These are phyloP conservation scores for Typhlomys cinereus DNA, from an alignment of 2,113 vertebrate genomes.

Conservation along the genomic window DNA sequence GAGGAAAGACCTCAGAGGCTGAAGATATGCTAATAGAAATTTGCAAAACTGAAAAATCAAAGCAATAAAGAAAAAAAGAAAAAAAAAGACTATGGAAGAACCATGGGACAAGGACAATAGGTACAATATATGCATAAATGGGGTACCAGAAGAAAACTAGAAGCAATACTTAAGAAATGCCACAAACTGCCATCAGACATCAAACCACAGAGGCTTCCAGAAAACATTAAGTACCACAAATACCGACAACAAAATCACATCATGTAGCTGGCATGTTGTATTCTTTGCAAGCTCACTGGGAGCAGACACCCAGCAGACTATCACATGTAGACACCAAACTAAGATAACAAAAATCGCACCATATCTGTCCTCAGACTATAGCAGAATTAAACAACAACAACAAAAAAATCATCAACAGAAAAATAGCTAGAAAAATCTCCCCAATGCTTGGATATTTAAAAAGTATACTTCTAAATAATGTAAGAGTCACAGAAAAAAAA, in stretches of 20 bases:
- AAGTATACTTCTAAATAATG: neutral
- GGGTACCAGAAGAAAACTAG: neutral
- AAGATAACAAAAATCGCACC: neutral
- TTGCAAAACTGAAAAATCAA: neutral
- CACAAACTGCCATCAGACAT: neutral
- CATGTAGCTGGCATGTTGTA: too few relatives aligned
- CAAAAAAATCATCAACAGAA: neutral
- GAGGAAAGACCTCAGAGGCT: neutral
- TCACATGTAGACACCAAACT: neutral
- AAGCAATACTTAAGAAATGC: neutral
- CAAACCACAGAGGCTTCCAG: neutral
- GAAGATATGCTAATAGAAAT: constrained; percentile 42
- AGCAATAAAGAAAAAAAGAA: neutral
- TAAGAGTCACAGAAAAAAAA: neutral
- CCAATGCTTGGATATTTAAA: neutral
- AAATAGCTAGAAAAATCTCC: neutral
- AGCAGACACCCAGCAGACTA: neutral
- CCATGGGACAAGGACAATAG: neutral
- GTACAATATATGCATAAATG: neutral
- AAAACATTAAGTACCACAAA: neutral
- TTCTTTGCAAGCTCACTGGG: neutral
- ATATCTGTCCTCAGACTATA: neutral
- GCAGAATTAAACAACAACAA: neutral
- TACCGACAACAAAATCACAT: neutral
- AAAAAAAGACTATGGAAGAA: neutral